These are phyloP conservation scores for Heliconius melpomene DNA, from an alignment of 1,140 invertebrate species.

Conservation along the genomic window DNA sequence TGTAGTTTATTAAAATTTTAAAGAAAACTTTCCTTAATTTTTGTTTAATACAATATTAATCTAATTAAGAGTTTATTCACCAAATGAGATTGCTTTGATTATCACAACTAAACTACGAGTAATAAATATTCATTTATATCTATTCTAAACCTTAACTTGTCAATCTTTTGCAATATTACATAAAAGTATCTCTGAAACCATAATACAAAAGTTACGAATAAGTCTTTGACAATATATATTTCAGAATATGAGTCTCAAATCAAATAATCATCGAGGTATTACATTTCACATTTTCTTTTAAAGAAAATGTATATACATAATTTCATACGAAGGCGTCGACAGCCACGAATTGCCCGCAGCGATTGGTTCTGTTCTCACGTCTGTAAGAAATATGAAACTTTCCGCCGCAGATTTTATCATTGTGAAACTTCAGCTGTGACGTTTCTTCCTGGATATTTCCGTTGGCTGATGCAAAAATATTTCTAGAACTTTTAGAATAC, in stretches of 20 bases:
- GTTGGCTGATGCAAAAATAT: not conserved
- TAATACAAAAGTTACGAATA: not conserved
- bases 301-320: conserved; percentile 16
- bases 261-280: conserved; percentile 12
- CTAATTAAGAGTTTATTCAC: not conserved
- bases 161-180: not conserved
- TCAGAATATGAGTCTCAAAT: not conserved
- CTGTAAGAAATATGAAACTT: conserved; percentile 23
- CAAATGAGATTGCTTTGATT: too few species aligned
- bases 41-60: not conserved
- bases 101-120: too few species aligned
- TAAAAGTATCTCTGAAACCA: not conserved
- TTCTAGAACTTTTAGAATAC: not conserved
- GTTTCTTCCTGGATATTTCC: not conserved
- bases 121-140: too few species aligned
- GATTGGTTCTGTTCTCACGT: conserved; percentile 18
- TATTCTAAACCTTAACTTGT: not conserved
- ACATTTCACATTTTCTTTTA: conserved; percentile 17
- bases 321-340: conserved; percentile 12
- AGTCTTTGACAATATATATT: not conserved
- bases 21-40: not conserved
- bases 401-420: conserved; percentile 25
- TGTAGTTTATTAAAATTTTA: not conserved
- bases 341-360: conserved; percentile 18
- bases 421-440: conserved; percentile 4